These are phyloP conservation scores for Oreohelix idahoensis DNA, from an alignment of 1,140 invertebrate genomes.

Conservation along the genomic window DNA sequence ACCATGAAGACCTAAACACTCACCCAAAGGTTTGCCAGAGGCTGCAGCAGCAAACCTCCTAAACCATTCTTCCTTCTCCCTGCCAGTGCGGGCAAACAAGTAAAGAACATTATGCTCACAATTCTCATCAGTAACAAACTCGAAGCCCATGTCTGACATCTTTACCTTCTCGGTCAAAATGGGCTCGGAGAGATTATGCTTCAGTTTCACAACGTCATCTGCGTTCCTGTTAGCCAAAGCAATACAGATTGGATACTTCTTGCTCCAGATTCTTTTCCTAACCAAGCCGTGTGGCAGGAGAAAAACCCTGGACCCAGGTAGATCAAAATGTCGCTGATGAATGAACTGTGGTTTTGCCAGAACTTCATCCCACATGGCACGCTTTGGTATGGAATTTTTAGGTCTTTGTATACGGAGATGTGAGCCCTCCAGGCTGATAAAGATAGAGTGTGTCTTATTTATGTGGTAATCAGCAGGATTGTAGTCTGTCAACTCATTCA, in stretches of 20 bases:
- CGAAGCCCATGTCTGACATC: conserved; percentile 59
- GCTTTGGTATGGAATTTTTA: conserved; percentile 82
- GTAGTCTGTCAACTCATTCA: conserved; percentile 88
- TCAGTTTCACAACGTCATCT: conserved; percentile 31
- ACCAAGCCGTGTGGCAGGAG: conserved; percentile 84
- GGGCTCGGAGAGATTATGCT: conserved; percentile 37
- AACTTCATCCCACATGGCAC: conserved; percentile 89
- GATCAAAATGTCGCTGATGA: conserved; percentile 83
- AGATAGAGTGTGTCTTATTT: conserved; percentile 86
- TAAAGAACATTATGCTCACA: conserved; percentile 73
- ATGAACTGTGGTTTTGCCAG: conserved; percentile 79
- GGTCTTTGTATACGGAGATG: conserved; percentile 84
- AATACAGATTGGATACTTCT: conserved; percentile 91
- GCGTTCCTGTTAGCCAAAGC: conserved; percentile 44
- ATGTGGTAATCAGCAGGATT: conserved; percentile 88
- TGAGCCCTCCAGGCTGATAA: conserved; percentile 85
- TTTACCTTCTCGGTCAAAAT: conserved; percentile 26
- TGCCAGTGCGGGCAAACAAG: conserved; percentile 85
- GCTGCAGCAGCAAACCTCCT: conserved; percentile 68
- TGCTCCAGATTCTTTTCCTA: conserved; percentile 86
- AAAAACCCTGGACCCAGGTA: conserved; percentile 77
- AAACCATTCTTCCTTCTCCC: conserved; percentile 93
- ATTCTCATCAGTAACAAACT: conserved; percentile 60
- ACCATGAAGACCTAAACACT: neutral
- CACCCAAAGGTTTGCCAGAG: conserved; percentile 53